phyloP scores from a whole-genome alignment of 2,888 invertebrate genomes.

The Spodoptera picta region DNA sequence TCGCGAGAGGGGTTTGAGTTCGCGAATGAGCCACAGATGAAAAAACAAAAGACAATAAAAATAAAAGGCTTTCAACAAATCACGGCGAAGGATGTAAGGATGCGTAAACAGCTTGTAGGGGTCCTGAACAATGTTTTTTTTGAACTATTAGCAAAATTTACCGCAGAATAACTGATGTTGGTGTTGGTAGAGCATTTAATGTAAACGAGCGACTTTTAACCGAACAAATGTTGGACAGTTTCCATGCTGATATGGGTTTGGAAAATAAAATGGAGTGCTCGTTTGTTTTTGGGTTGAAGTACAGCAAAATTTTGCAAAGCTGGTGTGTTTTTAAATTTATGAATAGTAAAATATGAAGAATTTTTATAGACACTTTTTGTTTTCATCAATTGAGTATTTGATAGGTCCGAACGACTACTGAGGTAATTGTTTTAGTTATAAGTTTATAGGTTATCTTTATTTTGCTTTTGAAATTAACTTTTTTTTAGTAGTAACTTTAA shows the following conservation, averaged over 20 bases:
- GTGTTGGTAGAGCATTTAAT: conserved; percentile 34
- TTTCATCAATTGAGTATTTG: conserved; percentile 8
- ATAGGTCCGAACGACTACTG: too few relatives aligned
- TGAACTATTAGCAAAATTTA: conserved; percentile 60
- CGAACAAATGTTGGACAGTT: conserved; percentile 32
- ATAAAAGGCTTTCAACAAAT: conserved; percentile 70
- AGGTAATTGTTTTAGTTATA: too few relatives aligned
- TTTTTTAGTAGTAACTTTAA: too few relatives aligned
- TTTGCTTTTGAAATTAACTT: too few relatives aligned
- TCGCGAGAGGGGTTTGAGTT: conserved; percentile 47
- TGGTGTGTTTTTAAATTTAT: conserved; percentile 37
- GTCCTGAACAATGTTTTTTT: conserved; percentile 58
- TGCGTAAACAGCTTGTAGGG: conserved; percentile 68
- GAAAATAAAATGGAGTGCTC: conserved; percentile 34
- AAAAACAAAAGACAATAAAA: conserved; percentile 68
- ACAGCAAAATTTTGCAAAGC: conserved; percentile 6
- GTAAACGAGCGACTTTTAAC: conserved; percentile 29
- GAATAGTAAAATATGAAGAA: conserved; percentile 10
- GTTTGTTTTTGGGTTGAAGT: conserved; percentile 17
- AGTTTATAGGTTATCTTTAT: too few relatives aligned
- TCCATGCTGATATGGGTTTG: conserved; percentile 42
- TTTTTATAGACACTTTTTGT: background rate
- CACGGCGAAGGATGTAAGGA: conserved; percentile 70
- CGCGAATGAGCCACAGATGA: conserved; percentile 46
- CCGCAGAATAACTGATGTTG: conserved; percentile 40